phyloP scores from a whole-genome alignment of 37 sponge, comb jelly and placozoan species.

The Amphimedon queenslandica region DNA sequence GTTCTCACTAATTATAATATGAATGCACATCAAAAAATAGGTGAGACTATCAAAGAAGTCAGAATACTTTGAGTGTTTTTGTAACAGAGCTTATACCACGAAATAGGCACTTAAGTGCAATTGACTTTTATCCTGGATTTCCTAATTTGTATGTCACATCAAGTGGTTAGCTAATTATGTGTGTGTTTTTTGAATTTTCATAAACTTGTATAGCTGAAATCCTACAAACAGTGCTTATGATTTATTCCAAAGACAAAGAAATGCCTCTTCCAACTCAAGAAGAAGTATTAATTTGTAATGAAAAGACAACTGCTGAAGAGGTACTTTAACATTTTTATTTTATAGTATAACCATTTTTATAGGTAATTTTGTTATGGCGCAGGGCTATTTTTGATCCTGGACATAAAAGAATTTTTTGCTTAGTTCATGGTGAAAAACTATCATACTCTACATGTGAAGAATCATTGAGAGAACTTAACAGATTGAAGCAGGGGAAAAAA shows the following conservation, averaged over 20 bases:
- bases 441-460: conserved; percentile 16
- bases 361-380: conserved; percentile 6
- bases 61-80: too few relatives aligned
- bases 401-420: conserved; percentile 39
- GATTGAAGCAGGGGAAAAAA: background rate
- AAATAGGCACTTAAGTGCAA: background rate
- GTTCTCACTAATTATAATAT: too few relatives aligned
- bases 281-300: conserved; percentile 10
- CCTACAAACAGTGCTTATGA: background rate
- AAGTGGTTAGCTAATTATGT: background rate
- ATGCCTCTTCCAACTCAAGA: conserved; percentile 9
- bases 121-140: background rate
- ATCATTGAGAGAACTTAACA: background rate
- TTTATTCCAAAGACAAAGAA: background rate
- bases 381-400: conserved; percentile 16
- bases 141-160: background rate
- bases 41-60: too few relatives aligned
- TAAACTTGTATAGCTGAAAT: background rate
- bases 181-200: background rate
- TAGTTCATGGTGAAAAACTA: conserved; percentile 51
- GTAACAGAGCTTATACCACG: too few relatives aligned
- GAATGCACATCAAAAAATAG: too few relatives aligned
- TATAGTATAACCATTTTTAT: too few relatives aligned
- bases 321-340: background rate
- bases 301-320: conserved; percentile 14